These are phyloP conservation scores for Papilio machaon DNA, from an alignment of 1,140 invertebrate species.

Conservation along the genomic window DNA sequence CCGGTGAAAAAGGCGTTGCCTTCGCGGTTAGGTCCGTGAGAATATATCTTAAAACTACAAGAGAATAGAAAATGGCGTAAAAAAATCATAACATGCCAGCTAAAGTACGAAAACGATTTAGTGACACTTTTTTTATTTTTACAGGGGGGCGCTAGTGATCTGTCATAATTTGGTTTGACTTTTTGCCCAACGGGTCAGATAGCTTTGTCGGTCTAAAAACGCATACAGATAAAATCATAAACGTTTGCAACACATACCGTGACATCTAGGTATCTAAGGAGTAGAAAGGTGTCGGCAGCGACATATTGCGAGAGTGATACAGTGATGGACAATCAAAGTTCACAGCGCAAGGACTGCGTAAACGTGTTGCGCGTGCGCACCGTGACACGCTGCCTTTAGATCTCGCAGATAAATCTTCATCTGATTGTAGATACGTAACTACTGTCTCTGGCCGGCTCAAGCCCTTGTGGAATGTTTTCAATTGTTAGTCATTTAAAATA, in stretches of 20 bases:
- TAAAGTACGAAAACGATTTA: too few relatives aligned
- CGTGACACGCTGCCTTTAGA: slow-evolving; percentile 1
- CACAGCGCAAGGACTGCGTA: slow-evolving; percentile 1
- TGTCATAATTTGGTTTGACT: too few relatives aligned
- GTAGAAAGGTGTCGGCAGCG: slow-evolving; percentile 23
- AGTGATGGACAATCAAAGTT: slow-evolving; percentile 26
- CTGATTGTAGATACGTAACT: slow-evolving; percentile 8
- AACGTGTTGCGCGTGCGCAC: slow-evolving; percentile 18
- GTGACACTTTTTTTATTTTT: too few relatives aligned
- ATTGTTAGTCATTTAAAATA: neutral
- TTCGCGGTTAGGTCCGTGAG: too few relatives aligned
- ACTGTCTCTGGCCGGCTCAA: neutral
- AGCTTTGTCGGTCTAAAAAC: neutral
- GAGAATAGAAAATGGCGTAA: too few relatives aligned
- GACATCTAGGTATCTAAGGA: neutral
- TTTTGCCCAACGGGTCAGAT: too few relatives aligned
- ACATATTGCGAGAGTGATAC: slow-evolving; percentile 28
- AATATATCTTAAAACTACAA: too few relatives aligned
- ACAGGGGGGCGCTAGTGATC: too few relatives aligned
- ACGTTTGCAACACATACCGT: slow-evolving; percentile 5
- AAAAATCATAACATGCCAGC: too few relatives aligned
- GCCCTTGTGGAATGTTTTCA: neutral
- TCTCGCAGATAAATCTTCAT: slow-evolving; percentile 6
- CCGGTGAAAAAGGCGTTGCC: too few relatives aligned
- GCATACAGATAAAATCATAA: neutral